These are phyloP conservation scores for Phorcus lineatus DNA, from an alignment of 2,888 invertebrate species.

Conservation along the genomic window DNA sequence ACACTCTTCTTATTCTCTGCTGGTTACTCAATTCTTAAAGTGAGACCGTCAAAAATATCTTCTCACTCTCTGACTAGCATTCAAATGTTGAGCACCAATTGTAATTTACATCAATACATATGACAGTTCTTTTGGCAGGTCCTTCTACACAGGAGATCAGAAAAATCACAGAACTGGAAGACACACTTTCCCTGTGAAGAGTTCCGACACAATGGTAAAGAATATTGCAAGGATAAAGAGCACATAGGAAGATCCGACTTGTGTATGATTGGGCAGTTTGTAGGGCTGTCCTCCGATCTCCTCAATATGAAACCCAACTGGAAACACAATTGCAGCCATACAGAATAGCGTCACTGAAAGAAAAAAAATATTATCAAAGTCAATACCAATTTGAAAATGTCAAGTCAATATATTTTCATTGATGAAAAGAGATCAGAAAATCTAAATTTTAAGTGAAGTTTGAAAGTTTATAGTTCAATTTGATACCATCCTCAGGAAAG, in stretches of 20 bases:
- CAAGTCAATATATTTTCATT: neutral
- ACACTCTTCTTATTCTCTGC: no score
- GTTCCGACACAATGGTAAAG: slow-evolving; percentile 44
- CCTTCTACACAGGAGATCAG: neutral
- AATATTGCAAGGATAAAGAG: slow-evolving; percentile 44
- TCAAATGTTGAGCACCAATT: no score
- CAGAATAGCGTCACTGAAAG: slow-evolving; percentile 42
- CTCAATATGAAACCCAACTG: slow-evolving; percentile 42
- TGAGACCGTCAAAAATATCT: neutral
- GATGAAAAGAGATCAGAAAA: neutral
- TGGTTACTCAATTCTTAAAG: no score
- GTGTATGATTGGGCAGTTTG: slow-evolving; percentile 42
- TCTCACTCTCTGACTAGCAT: neutral
- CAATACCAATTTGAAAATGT: neutral
- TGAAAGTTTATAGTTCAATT: no score
- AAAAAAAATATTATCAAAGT: neutral
- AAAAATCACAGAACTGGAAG: slow-evolving; percentile 37
- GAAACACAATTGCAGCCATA: slow-evolving; percentile 42
- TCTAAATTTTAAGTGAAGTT: no score
- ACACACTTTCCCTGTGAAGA: slow-evolving; percentile 43
- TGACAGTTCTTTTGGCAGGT: no score
- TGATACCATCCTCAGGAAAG: no score
- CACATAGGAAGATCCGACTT: slow-evolving; percentile 44
- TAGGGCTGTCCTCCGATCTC: slow-evolving; percentile 43
- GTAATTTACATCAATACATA: no score